These are phyloP conservation scores for Charina bottae DNA, from an alignment of 2,113 vertebrate species.

Conservation along the genomic window DNA sequence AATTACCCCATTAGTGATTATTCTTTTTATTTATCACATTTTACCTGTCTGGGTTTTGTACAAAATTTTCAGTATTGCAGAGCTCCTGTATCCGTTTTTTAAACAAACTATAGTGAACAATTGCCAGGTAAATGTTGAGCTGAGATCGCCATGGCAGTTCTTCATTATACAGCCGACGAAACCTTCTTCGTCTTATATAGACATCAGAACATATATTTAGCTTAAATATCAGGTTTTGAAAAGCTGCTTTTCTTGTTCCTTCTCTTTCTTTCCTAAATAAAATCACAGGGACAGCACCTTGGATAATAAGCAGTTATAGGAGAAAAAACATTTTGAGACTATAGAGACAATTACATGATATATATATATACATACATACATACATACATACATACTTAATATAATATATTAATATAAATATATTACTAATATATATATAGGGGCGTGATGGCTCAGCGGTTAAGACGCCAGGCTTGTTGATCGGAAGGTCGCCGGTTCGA, in stretches of 20 bases:
- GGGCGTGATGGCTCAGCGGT: too few relatives aligned
- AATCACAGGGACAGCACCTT: conserved; percentile 24
- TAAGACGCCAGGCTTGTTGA: too few relatives aligned
- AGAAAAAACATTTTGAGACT: neutral
- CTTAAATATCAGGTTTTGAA: conserved; percentile 62
- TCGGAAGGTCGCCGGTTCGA: too few relatives aligned
- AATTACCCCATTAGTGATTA: neutral
- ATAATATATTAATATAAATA: too few relatives aligned
- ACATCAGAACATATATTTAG: conserved; percentile 70
- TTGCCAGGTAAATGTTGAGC: conserved; percentile 82
- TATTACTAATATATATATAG: too few relatives aligned
- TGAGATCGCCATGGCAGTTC: conserved; percentile 87
- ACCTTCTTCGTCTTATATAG: conserved; percentile 65
- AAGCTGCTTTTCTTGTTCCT: conserved; percentile 64
- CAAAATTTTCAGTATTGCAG: conserved; percentile 45
- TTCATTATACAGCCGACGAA: conserved; percentile 75
- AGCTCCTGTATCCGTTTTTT: conserved; percentile 69
- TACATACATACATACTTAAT: too few relatives aligned
- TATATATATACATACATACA: neutral
- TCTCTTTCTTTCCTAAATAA: conserved; percentile 54
- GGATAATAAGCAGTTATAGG: neutral
- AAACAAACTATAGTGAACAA: conserved; percentile 77
- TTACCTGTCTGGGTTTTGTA: conserved; percentile 68
- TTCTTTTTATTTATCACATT: neutral
- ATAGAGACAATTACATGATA: neutral